Percentiles rank a stretch among this genome's conserved stretches.
Evolutionary conservation across 1,140 invertebrate species (phyloP).

Genomic region (Geopemphigus sp.): DNA sequence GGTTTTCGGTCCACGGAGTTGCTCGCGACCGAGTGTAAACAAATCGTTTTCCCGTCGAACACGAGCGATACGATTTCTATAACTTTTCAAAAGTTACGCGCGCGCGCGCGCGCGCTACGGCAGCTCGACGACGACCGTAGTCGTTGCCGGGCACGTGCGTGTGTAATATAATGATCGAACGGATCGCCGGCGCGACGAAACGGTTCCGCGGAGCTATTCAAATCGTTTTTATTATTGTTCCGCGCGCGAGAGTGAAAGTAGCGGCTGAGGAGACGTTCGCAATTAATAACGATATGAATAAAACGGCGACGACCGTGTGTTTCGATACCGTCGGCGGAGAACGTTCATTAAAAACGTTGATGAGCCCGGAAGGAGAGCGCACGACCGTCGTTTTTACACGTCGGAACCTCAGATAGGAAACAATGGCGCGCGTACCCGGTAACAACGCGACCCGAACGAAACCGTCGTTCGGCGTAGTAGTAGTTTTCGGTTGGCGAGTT

Average conservation of each 20-base stretch:
- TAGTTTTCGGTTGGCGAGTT: background rate
- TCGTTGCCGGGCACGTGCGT: too few species aligned
- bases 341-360: conserved; percentile 26
- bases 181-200: too few species aligned
- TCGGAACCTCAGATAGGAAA: conserved; percentile 3
- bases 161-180: too few species aligned
- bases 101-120: too few species aligned
- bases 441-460: background rate
- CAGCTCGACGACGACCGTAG: too few species aligned
- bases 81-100: too few species aligned
- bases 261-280: background rate
- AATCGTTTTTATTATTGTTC: background rate
- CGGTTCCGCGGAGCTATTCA: conserved; percentile 11
- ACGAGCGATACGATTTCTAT: too few species aligned
- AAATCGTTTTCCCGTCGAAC: too few species aligned
- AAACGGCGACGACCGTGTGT: too few species aligned
- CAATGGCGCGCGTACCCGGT: background rate
- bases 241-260: conserved; percentile 27
- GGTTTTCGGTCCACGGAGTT: too few species aligned
- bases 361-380: conserved; percentile 29
- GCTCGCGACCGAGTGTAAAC: too few species aligned
- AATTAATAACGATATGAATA: conserved; percentile 38
- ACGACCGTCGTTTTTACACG: background rate
- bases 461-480: background rate
- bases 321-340: background rate